Evolutionary conservation across 2,888 invertebrate species (phyloP).

Genomic region (Nomada hirtipes): DNA sequence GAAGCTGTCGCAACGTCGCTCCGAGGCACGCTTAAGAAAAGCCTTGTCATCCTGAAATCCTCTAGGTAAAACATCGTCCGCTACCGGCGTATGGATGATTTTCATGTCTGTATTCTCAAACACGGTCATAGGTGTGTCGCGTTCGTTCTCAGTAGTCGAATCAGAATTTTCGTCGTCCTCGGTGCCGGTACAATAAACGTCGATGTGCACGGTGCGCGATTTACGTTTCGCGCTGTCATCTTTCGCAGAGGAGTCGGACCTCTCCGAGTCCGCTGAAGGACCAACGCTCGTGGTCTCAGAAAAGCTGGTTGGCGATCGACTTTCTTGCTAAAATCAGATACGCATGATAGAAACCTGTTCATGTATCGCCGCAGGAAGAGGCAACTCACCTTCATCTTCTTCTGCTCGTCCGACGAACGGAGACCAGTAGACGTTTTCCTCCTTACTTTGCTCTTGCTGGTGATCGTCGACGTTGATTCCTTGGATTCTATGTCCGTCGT

Average conservation of each 20-base stretch:
- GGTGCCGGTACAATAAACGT: conserved; percentile 91
- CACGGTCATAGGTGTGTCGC: conserved; percentile 87
- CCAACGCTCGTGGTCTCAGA: conserved; percentile 62
- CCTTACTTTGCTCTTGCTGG: conserved; percentile 60
- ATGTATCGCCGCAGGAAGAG: neutral
- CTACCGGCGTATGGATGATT: conserved; percentile 86
- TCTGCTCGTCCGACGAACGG: conserved; percentile 67
- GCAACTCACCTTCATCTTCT: conserved; percentile 69
- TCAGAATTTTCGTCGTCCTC: conserved; percentile 83
- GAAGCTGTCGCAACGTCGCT: conserved; percentile 72
- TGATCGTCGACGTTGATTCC: conserved; percentile 65
- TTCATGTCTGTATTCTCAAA: conserved; percentile 87
- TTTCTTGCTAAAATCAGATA: conserved; percentile 60
- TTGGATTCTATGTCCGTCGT: conserved; percentile 81
- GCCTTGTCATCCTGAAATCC: conserved; percentile 79
- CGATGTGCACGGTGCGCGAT: conserved; percentile 90
- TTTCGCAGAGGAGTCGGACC: conserved; percentile 67
- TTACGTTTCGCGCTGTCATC: conserved; percentile 82
- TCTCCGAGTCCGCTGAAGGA: conserved; percentile 59
- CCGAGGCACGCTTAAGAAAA: conserved; percentile 73
- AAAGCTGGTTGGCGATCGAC: conserved; percentile 57
- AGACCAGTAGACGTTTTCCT: conserved; percentile 65
- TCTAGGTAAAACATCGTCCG: conserved; percentile 84
- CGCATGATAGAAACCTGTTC: neutral
- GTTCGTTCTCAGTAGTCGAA: conserved; percentile 81